A percentile compares a stretch with the other conserved stretches of the same genome.
These are phyloP conservation scores for Istiophorus platypterus DNA, from an alignment of 2,113 vertebrate species.

Conservation along the genomic window DNA sequence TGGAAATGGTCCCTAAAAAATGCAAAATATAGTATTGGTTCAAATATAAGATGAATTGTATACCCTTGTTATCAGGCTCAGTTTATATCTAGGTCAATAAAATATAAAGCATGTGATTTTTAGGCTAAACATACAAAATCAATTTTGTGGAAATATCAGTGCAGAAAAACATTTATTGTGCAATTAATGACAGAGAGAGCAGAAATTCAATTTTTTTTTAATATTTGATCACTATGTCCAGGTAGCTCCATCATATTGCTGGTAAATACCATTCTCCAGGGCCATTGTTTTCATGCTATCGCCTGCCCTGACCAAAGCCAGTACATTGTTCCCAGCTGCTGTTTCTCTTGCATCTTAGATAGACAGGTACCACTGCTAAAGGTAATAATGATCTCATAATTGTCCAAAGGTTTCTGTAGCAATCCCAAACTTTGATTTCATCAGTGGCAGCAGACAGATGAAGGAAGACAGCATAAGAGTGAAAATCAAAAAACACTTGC, in stretches of 20 bases:
- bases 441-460: neutral
- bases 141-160: too few relatives aligned
- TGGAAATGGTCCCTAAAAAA: too few relatives aligned
- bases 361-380: conserved; percentile 14
- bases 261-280: neutral
- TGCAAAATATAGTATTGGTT: too few relatives aligned
- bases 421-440: conserved; percentile 1
- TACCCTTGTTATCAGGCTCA: too few relatives aligned
- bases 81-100: too few relatives aligned
- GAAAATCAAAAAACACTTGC: conserved; percentile 8
- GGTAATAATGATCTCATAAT: conserved; percentile 8
- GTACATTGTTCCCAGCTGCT: conserved; percentile 2
- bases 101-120: too few relatives aligned
- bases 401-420: neutral
- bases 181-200: conserved; percentile 1
- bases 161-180: neutral
- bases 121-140: too few relatives aligned
- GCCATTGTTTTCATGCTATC: conserved; percentile 21
- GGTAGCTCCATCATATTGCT: neutral
- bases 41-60: too few relatives aligned
- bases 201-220: neutral
- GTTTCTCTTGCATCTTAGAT: conserved; percentile 13
- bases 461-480: neutral
- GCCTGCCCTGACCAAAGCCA: conserved; percentile 22
- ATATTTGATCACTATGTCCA: conserved; percentile 17